Base-by-base conservation (phyloP, 2,888 invertebrate species). In the Halictus ligatus region DNA sequence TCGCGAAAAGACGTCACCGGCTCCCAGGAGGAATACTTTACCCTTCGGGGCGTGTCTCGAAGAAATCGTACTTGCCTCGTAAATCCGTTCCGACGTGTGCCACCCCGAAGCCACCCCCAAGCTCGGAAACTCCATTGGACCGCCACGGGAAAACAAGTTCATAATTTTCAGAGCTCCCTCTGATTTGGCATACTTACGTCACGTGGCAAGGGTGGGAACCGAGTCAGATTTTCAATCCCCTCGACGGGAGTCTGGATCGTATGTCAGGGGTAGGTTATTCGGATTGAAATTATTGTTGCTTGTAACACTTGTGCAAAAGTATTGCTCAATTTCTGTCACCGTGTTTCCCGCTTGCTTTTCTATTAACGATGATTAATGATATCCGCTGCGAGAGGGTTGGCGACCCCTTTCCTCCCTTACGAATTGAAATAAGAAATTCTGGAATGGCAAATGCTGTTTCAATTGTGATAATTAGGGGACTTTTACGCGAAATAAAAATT, bases 41-140 rank as follows among this genome's bases (percentile, higher is more conserved):
- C 81, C 86, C 84, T 76, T 67, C 21, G 86, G 87, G 91, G 91
- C 88, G 88, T 90, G 91, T 89, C 90, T 89, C 84, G 86, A 90
- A 88, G 90, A 83, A 90, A 86, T 90, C 90, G 82, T 81, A 82
- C 83, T 85, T 84, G 80, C 60, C 80, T 86, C 88, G 85, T 90
- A 90, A 90, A 90, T 90, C 89, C 80, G 78, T 72, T 54, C 83
- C 86, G 91, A 89, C 86, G 87, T 83, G 87, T 80, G 90, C 89
- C 83, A 78, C 76, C 75, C 82, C 72, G 71, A 60, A 18, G 43
- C 75, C 46, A 67, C 69, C 75, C 73, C 81, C 74, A 73, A 75
- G 35, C 21, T 75, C 48, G 78, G 79, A 90, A 86, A 80, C 80
- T 67, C 78, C 21, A 46, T 46, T 54, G 46, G 43, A 25, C 48